Evolutionary conservation across 2,797 vertebrate species (phyloP), one percentile per base, ranked within the genome.

Genomic region (Chaunax sp.): DNA sequence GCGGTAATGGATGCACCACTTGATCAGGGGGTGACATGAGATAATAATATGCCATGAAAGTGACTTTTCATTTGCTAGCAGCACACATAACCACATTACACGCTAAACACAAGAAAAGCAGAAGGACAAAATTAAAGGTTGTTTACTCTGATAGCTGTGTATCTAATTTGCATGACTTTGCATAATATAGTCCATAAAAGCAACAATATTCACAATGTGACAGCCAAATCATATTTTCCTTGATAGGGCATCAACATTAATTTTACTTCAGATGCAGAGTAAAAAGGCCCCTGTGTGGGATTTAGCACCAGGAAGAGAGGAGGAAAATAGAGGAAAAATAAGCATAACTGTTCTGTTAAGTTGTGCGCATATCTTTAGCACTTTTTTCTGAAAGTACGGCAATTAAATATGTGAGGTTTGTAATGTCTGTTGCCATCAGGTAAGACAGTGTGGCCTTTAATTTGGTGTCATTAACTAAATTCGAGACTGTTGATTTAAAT

Each of bases 91-190:
- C 87, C 71, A 77, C 75, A 87, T 92, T 92, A 91, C 89, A 91
- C 83, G 73, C 78, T 69, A 83, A 90, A 91, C 82, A 88, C 82
- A 81, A 85, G 88, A 89, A 90, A 90, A 91, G 84, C 89, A 92
- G 88, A 89, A 87, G 87, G 89, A 89, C 87, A 78, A 88, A 91
- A 90, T 92, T 88, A 92, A 87, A 83, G 80, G 86, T 85, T 91
- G 87, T 90, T 91, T 90, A 91, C 83, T 89, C 76, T 92, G 87
- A 92, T 90, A 78, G 77, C 80, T 84, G 84, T 58, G 72, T 77
- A 79, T 87, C 86, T 85, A 88, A 92, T 92, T 90, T 91, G 87
- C 91, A 92, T 92, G 88, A 90, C 89, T 92, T 91, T 91, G 88
- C 89, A 92, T 91, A 90, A 90, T 90, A 87, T 68, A 89, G 79